Evolutionary conservation across 2,797 vertebrate genomes (phyloP).

Genomic region (Vultur gryphus): DNA sequence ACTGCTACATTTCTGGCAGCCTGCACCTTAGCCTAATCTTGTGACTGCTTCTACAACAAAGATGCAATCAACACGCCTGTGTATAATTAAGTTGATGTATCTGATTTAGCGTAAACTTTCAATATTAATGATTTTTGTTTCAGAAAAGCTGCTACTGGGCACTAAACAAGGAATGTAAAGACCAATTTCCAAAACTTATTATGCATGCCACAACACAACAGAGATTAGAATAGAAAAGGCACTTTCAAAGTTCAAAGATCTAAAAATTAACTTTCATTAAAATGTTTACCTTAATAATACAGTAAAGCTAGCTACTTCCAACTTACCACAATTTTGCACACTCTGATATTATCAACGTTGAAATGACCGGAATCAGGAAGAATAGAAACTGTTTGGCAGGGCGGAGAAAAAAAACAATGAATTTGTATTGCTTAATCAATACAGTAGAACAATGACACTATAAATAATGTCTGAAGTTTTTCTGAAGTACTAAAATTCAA

Average conservation of each 20-base stretch:
- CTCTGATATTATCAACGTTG: constrained; percentile 95
- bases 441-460: not conserved
- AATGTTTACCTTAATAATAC: not conserved
- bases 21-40: not conserved
- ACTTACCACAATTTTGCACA: constrained; percentile 98
- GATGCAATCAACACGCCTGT: not conserved
- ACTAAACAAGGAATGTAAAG: not conserved
- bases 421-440: not conserved
- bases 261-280: not conserved
- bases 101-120: not conserved
- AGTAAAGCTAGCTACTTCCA: not conserved
- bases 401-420: accelerated
- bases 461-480: not conserved
- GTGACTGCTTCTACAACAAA: not conserved
- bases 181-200: not conserved
- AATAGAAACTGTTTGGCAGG: constrained; percentile 83
- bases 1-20: accelerated
- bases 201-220: not conserved
- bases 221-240: not conserved
- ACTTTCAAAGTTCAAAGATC: not conserved
- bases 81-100: not conserved
- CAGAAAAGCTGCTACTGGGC: not conserved
- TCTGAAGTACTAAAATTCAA: not conserved
- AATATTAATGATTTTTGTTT: not conserved
- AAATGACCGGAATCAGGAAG: constrained; percentile 91